A percentile compares a stretch with the other conserved stretches of the same genome.
These are phyloP conservation scores for Sebastes alutus DNA, from an alignment of 2,797 vertebrate species.

Conservation along the genomic window DNA sequence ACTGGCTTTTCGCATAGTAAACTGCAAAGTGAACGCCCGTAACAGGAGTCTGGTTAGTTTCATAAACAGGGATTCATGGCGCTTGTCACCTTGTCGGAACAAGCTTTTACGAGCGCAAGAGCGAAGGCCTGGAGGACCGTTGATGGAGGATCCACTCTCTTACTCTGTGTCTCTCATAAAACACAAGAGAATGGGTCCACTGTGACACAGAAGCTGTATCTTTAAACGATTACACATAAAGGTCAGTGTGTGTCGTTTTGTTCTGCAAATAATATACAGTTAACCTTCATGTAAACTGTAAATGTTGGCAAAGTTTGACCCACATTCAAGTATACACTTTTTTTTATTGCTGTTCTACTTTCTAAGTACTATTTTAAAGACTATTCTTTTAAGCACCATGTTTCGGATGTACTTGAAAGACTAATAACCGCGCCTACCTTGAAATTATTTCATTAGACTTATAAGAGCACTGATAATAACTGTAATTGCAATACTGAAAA, in stretches of 20 bases:
- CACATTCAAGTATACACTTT: not conserved
- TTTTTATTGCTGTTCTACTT: not conserved
- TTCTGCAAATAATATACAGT: not conserved
- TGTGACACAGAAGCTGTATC: not conserved
- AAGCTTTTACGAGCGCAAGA: slow-evolving; percentile 8
- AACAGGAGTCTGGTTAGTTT: not conserved
- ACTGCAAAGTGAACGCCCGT: not conserved
- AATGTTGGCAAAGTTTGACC: not conserved
- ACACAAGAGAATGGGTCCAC: not conserved
- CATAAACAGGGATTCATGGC: slow-evolving; percentile 2
- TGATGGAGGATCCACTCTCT: not conserved
- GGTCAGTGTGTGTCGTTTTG: not conserved
- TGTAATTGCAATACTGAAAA: not conserved
- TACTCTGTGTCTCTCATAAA: not conserved
- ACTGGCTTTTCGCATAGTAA: not conserved
- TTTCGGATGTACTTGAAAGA: not conserved
- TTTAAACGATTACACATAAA: not conserved
- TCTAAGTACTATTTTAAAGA: not conserved
- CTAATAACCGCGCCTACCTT: not conserved
- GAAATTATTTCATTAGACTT: not conserved
- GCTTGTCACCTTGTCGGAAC: not conserved
- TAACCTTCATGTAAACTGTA: not conserved
- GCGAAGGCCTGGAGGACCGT: not conserved
- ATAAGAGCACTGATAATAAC: not conserved
- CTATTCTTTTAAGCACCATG: not conserved